A percentile compares a stretch with the other conserved stretches of the same genome.
phyloP scores from a whole-genome alignment of 2,113 vertebrate species.

The Periophthalmus modestus region DNA sequence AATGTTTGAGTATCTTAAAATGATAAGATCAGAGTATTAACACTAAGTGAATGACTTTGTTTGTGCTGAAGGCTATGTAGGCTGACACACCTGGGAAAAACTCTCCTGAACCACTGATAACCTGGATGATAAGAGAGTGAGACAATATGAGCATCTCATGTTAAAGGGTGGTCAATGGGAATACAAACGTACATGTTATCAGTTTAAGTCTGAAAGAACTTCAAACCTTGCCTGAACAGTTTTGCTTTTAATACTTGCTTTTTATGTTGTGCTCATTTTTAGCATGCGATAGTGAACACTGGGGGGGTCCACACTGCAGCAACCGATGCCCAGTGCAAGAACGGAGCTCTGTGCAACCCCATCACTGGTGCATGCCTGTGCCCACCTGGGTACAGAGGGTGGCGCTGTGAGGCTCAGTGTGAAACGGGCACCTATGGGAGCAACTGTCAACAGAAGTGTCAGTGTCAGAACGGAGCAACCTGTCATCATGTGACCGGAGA shows the following conservation, averaged over 20 bases:
- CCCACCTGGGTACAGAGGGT: constrained; percentile 86
- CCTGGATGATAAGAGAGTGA: constrained; percentile 1
- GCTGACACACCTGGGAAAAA: constrained; percentile 1
- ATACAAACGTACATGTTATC: neutral
- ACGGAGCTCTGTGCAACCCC: constrained; percentile 91
- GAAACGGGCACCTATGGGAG: constrained; percentile 84
- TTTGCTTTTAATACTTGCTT: neutral
- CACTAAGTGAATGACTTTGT: no score
- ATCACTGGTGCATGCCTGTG: constrained; percentile 97
- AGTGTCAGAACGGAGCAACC: constrained; percentile 91
- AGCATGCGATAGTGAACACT: constrained; percentile 92
- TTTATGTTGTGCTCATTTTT: constrained; percentile 1
- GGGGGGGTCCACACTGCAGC: constrained; percentile 97
- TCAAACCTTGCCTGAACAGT: neutral
- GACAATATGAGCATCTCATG: neutral
- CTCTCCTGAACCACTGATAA: neutral
- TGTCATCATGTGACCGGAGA: constrained; percentile 92
- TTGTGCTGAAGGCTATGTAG: neutral
- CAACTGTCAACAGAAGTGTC: constrained; percentile 91
- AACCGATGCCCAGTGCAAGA: constrained; percentile 96
- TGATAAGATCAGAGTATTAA: no score
- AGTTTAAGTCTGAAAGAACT: constrained; percentile 1
- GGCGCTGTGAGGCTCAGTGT: constrained; percentile 92
- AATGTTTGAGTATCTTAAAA: neutral
- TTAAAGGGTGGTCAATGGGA: neutral